Evolutionary conservation across 2,888 invertebrate species (phyloP).

Genomic region (Margaritifera margaritifera): DNA sequence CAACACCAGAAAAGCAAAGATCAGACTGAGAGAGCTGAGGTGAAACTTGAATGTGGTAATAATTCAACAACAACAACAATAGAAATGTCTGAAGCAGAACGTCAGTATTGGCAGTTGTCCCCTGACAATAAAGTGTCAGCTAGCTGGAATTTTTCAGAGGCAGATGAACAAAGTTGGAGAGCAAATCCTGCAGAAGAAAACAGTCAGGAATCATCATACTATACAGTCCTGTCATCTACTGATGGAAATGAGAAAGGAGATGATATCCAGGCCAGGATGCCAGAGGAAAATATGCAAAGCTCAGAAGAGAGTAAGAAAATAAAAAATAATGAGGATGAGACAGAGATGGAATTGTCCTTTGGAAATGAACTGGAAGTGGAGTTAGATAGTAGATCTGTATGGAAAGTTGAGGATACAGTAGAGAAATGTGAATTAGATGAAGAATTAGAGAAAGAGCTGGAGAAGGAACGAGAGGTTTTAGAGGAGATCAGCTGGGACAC

Average conservation of each 20-base stretch:
- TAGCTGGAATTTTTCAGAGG: constrained; percentile 1
- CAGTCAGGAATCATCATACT: not conserved
- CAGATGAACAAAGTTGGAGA: not conserved
- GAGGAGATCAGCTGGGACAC: too few relatives aligned
- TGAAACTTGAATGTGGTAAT: too few relatives aligned
- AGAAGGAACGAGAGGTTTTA: too few relatives aligned
- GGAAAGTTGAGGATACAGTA: not conserved
- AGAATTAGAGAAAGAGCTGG: not conserved
- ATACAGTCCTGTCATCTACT: not conserved
- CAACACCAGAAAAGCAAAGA: too few relatives aligned
- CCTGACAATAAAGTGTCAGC: constrained; percentile 4
- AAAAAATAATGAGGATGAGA: not conserved
- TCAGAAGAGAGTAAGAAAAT: not conserved
- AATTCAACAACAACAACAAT: too few relatives aligned
- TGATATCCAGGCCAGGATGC: constrained; percentile 49
- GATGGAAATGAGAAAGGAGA: constrained; percentile 37
- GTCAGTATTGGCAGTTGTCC: not conserved
- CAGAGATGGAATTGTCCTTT: constrained; percentile 2
- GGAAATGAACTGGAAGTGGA: not conserved
- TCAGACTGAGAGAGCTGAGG: too few relatives aligned
- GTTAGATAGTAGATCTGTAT: not conserved
- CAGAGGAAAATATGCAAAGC: not conserved
- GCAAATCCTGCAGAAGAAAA: constrained; percentile 2
- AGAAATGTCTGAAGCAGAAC: too few relatives aligned
- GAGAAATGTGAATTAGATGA: constrained; percentile 2